Base-by-base conservation (phyloP, 2,888 invertebrate genomes). In the Digitonthophagus gazella region DNA sequence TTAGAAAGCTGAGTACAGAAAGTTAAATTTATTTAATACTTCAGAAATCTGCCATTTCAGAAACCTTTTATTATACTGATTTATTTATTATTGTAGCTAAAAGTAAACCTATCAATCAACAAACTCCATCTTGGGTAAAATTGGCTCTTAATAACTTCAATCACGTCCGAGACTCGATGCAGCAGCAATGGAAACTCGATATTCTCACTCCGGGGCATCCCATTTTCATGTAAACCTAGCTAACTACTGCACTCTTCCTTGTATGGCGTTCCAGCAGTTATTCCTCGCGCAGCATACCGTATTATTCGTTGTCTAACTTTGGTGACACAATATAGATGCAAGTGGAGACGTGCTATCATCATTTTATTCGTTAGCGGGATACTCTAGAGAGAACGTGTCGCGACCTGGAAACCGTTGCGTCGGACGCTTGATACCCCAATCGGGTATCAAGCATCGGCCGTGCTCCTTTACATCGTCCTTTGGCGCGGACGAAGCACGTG, bases 401-500 rank as follows among this genome's bases (percentile, higher is more conserved):
- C 28, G 28, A 44, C 28, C 28, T 44, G 28, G 6, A 44, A 44
- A 44, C 28, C 28, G 28, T 44, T 44, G 28, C 28, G 8, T 11
- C 6, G 6, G 16, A 61, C 61, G 20, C 61, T 14, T 61, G 16
- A 20, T 61, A 20, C 16, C 61, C 61, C 6, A 61, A 61, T 16
- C 61, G 61, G 61, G 61, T 20, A 61, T 19, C 61, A n/a, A 8
- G 18, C 28, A 44, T 44, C 28, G 28, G 3, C 28, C 8, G 58
- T 19, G 63, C 67, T 69, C 67, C 64, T 67, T 69, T 69, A 69
- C 69, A 69, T 69, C 44, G 67, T 57, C 65, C 57, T 69, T 64
- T 69, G 69, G 69, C 69, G 67, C 69, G 69, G 67, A 69, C 69
- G 64, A 55, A 71, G 74, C 74, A 72, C 74, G 74, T 74, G 74